Evolutionary conservation across 2,797 vertebrate genomes (phyloP).

Genomic region (Dermochelys coriacea): DNA sequence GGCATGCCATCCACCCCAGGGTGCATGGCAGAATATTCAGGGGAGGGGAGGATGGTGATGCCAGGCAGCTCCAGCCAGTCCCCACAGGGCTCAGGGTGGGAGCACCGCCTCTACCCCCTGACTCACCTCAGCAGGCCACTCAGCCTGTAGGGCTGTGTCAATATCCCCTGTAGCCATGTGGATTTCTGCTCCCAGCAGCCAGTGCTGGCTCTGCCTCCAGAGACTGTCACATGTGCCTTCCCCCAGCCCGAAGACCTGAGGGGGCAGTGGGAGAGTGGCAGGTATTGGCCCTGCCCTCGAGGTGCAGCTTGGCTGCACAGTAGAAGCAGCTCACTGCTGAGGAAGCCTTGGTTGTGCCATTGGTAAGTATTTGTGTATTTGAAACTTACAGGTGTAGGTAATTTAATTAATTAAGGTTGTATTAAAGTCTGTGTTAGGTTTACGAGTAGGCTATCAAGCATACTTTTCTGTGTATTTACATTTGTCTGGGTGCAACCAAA

Average conservation of each 20-base stretch:
- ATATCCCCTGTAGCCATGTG: not conserved
- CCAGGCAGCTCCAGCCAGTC: not conserved
- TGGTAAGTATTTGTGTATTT: not conserved
- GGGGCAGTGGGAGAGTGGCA: not conserved
- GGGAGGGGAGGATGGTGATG: not conserved
- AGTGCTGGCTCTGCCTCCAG: not conserved
- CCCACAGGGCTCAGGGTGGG: not conserved
- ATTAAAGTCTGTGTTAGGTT: not conserved
- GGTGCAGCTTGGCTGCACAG: not conserved
- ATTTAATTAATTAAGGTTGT: not conserved
- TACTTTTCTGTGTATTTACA: not conserved
- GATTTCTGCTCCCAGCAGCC: not conserved
- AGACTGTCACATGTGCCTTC: not conserved
- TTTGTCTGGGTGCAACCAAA: not conserved
- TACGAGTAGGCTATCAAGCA: not conserved
- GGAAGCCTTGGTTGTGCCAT: not conserved
- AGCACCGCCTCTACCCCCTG: not conserved
- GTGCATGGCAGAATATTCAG: not conserved
- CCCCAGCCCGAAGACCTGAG: not conserved
- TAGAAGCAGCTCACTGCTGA: not conserved
- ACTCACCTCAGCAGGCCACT: not conserved
- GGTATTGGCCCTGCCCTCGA: not conserved
- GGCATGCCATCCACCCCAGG: not conserved
- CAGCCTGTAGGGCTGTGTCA: not conserved
- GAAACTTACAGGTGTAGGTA: not conserved